phyloP scores from a whole-genome alignment of 2,888 invertebrate species.

The Oegoconia quadripuncta region DNA sequence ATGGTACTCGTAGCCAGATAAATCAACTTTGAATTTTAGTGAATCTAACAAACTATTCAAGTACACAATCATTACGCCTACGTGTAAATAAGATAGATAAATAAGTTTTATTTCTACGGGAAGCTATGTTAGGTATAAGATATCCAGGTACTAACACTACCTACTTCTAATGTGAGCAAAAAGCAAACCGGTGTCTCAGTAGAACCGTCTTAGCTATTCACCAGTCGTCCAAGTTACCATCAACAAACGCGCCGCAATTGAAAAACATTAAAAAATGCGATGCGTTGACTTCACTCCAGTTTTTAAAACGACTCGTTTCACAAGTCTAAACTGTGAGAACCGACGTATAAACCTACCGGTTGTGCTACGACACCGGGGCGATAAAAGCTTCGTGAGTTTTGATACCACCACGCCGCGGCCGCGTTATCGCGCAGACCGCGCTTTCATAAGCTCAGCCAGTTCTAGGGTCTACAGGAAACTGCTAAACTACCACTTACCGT shows the following conservation, averaged over 20 bases:
- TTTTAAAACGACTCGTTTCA: conserved; percentile 75
- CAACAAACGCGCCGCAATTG: conserved; percentile 61
- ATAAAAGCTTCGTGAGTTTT: conserved; percentile 46
- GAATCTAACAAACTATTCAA: too few species aligned
- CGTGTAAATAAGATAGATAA: too few species aligned
- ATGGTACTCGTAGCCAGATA: too few species aligned
- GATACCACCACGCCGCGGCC: conserved; percentile 46
- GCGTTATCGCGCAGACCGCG: conserved; percentile 51
- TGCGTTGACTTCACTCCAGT: conserved; percentile 74
- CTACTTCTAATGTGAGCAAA: conserved; percentile 11
- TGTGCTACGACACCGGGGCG: conserved; percentile 32
- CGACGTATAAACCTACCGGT: conserved; percentile 57
- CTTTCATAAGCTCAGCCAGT: conserved; percentile 70
- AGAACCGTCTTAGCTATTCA: conserved; percentile 34
- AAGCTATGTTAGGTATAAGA: too few species aligned
- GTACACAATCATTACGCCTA: too few species aligned
- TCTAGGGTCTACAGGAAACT: conserved; percentile 34
- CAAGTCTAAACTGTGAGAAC: conserved; percentile 75
- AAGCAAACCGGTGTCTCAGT: conserved; percentile 36
- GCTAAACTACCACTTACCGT: conserved; percentile 73
- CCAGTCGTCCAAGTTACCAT: conserved; percentile 34
- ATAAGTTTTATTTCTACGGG: too few species aligned
- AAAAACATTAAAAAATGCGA: conserved; percentile 70
- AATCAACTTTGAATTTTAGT: too few species aligned
- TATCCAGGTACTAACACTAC: too few species aligned